These are phyloP conservation scores for Teleiodes luculella DNA, from an alignment of 2,888 invertebrate genomes.

Conservation along the genomic window DNA sequence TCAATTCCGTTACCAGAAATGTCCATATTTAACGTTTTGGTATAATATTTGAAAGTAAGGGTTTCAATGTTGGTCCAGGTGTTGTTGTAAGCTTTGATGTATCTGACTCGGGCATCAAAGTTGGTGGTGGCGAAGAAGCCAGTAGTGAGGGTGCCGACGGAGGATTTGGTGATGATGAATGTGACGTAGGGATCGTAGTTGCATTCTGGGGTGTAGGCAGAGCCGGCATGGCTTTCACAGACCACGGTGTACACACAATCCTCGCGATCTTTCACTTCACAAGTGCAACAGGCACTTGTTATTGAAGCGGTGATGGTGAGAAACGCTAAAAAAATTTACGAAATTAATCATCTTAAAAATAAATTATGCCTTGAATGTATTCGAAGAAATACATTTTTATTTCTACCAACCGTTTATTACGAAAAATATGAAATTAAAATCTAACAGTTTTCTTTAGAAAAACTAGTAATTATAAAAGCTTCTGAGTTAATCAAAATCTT, in stretches of 20 bases:
- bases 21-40: constrained; percentile 38
- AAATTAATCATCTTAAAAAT: too few species aligned
- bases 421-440: too few species aligned
- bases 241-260: constrained; percentile 46
- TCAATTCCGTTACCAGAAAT: constrained; percentile 46
- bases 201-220: constrained; percentile 38
- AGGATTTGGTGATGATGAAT: constrained; percentile 42
- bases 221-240: constrained; percentile 41
- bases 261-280: constrained; percentile 28
- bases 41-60: constrained; percentile 47
- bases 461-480: too few species aligned
- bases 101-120: constrained; percentile 56
- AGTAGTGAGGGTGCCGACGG: constrained; percentile 30
- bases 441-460: too few species aligned
- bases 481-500: too few species aligned
- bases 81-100: constrained; percentile 40
- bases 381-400: too few species aligned
- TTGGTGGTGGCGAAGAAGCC: constrained; percentile 60
- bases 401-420: too few species aligned
- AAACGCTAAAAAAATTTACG: constrained; percentile 28
- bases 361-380: too few species aligned
- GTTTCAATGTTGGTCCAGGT: constrained; percentile 42
- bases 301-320: constrained; percentile 22
- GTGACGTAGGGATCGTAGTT: constrained; percentile 38
- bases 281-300: constrained; percentile 31